These are phyloP conservation scores for Aphelenchoides fujianensis DNA, from an alignment of 1,140 invertebrate species.

Conservation along the genomic window DNA sequence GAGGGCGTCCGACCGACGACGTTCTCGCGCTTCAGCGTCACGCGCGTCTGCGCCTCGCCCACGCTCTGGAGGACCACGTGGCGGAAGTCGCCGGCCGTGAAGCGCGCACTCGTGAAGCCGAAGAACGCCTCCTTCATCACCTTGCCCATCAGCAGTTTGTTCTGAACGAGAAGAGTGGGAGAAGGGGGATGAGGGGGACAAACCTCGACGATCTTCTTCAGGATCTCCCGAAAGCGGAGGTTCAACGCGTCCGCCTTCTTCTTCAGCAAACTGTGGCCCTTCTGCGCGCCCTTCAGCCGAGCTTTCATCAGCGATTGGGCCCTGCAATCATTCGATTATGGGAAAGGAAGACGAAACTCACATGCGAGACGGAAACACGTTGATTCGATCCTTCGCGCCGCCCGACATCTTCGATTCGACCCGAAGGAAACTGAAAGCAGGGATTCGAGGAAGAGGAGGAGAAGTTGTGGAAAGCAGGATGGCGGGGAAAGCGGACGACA, in stretches of 20 bases:
- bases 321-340: slow-evolving; percentile 66
- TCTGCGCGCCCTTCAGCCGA: slow-evolving; percentile 91
- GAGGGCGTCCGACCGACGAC: slow-evolving; percentile 94
- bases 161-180: slow-evolving; percentile 70
- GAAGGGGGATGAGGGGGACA: too few relatives aligned
- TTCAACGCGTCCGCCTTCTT: slow-evolving; percentile 99
- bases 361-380: slow-evolving; percentile 97
- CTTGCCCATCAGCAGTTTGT: slow-evolving; percentile 97
- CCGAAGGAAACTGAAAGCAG: too few relatives aligned
- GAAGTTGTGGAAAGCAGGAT: too few relatives aligned
- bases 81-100: slow-evolving; percentile 91
- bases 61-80: slow-evolving; percentile 99
- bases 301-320: slow-evolving; percentile 72
- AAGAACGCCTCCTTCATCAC: slow-evolving; percentile 99
- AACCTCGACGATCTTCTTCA: slow-evolving; percentile 97
- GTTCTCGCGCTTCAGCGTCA: slow-evolving; percentile 96
- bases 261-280: slow-evolving; percentile 95
- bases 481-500: too few relatives aligned
- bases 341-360: slow-evolving; percentile 77
- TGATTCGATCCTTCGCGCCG: slow-evolving; percentile 73
- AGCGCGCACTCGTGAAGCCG: slow-evolving; percentile 96
- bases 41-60: slow-evolving; percentile 95
- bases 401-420: slow-evolving; percentile 59
- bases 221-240: slow-evolving; percentile 90
- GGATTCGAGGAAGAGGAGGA: too few relatives aligned